These are phyloP conservation scores for Melopsittacus undulatus DNA, from an alignment of 2,797 vertebrate genomes.

Conservation along the genomic window DNA sequence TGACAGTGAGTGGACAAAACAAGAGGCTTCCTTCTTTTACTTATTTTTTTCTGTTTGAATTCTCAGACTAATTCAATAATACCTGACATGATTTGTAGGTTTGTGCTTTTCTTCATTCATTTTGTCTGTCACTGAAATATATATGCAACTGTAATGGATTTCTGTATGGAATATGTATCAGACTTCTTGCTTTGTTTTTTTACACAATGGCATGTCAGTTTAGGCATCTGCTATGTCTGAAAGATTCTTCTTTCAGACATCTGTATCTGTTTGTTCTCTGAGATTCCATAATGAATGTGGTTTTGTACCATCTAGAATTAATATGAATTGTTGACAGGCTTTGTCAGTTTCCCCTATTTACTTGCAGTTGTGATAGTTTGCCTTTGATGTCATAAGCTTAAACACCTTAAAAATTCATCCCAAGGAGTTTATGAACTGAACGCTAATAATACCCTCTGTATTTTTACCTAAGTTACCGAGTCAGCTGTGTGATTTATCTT, in stretches of 20 bases:
- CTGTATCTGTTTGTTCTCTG: constrained; percentile 13
- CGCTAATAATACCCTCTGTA: not conserved
- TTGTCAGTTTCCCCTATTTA: constrained; percentile 6
- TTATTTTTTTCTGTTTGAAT: not conserved
- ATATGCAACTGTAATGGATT: not conserved
- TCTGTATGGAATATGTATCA: not conserved
- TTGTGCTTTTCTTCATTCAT: not conserved
- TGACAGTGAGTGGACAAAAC: not conserved
- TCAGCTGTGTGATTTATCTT: not conserved
- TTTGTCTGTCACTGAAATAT: not conserved
- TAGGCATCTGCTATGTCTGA: not conserved
- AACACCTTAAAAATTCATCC: constrained; percentile 35
- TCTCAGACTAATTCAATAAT: not conserved
- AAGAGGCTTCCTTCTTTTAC: not conserved
- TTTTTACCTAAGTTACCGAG: not conserved
- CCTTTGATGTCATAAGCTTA: constrained; percentile 34
- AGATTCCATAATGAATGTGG: not conserved
- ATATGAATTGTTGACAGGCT: constrained; percentile 1
- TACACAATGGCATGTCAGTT: constrained; percentile 8
- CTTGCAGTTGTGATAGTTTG: not conserved
- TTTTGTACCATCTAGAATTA: constrained; percentile 21
- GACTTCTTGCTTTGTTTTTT: constrained; percentile 8
- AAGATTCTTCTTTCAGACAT: not conserved
- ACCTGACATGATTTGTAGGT: not conserved
- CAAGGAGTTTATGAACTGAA: not conserved